phyloP scores from a whole-genome alignment of 2,113 vertebrate genomes.

The Empidonax traillii region DNA sequence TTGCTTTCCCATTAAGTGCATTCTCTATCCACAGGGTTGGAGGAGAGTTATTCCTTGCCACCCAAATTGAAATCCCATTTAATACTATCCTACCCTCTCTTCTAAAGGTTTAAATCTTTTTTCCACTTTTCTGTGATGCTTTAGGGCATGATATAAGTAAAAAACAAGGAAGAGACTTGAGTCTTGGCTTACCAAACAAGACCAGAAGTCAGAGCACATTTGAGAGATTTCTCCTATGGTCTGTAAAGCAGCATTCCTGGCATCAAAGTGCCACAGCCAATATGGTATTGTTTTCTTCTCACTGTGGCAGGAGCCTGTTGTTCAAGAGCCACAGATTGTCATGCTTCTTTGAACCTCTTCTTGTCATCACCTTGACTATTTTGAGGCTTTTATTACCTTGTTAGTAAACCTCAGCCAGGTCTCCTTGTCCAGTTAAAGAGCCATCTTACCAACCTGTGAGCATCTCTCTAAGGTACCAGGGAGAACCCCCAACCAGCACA shows the following conservation, averaged over 20 bases:
- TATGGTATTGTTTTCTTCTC: not conserved
- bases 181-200: not conserved
- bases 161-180: not conserved
- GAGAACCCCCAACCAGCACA: not conserved
- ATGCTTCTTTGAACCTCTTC: not conserved
- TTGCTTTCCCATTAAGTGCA: not conserved
- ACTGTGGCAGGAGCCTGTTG: not conserved
- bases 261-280: not conserved
- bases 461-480: not conserved
- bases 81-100: not conserved
- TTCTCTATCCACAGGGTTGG: not conserved
- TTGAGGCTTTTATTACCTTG: not conserved
- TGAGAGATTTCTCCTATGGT: conserved; percentile 5
- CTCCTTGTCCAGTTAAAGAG: not conserved
- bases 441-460: not conserved
- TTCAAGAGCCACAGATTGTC: not conserved
- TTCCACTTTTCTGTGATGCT: not conserved
- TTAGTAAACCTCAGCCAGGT: not conserved
- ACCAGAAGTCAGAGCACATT: not conserved
- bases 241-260: not conserved
- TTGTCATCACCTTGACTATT: not conserved
- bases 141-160: not conserved
- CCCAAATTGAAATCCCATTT: not conserved
- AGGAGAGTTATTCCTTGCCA: not conserved
- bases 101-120: not conserved